Conservation (phyloP, 2,797 vertebrate species). For the Pogonophryne albipinna region DNA sequence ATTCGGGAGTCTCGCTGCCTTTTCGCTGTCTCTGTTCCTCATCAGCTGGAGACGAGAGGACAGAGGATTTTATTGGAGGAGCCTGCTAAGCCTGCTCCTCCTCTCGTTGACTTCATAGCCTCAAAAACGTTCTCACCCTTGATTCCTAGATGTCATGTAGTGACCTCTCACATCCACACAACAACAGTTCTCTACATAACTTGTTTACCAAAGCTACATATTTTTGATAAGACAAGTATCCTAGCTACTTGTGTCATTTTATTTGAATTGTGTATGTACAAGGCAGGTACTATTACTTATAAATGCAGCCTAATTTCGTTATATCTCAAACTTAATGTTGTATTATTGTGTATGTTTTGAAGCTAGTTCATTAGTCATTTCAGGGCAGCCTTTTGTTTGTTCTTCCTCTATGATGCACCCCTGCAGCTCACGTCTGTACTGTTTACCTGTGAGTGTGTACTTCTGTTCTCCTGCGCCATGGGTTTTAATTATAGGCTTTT, state of each 20-base stretch:
- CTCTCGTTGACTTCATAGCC: conserved; percentile 67
- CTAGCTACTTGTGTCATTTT: conserved; percentile 88
- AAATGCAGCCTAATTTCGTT: conserved; percentile 80
- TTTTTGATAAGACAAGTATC: conserved; percentile 90
- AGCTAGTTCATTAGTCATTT: conserved; percentile 77
- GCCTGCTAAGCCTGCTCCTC: conserved; percentile 54
- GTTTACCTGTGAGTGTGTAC: conserved; percentile 50
- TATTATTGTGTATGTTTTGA: conserved; percentile 80
- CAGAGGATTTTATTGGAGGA: conserved; percentile 50
- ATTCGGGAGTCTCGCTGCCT: conserved; percentile 63
- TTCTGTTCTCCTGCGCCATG: conserved; percentile 34
- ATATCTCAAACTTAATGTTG: conserved; percentile 79
- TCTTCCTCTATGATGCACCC: conserved; percentile 67
- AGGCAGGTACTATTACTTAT: conserved; percentile 84
- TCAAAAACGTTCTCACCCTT: conserved; percentile 65
- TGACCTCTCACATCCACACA: conserved; percentile 66
- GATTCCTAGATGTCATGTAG: conserved; percentile 72
- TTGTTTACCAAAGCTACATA: conserved; percentile 92
- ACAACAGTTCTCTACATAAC: conserved; percentile 78
- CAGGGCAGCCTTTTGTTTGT: conserved; percentile 66
- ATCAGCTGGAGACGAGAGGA: conserved; percentile 60
- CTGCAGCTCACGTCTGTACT: conserved; percentile 51
- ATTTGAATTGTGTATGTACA: conserved; percentile 82
- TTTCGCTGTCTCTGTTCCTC: conserved; percentile 70
- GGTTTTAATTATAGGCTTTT: conserved; percentile 27